Base-by-base conservation (phyloP, 2,797 vertebrate genomes). In the Eutrigla gurnardus region DNA sequence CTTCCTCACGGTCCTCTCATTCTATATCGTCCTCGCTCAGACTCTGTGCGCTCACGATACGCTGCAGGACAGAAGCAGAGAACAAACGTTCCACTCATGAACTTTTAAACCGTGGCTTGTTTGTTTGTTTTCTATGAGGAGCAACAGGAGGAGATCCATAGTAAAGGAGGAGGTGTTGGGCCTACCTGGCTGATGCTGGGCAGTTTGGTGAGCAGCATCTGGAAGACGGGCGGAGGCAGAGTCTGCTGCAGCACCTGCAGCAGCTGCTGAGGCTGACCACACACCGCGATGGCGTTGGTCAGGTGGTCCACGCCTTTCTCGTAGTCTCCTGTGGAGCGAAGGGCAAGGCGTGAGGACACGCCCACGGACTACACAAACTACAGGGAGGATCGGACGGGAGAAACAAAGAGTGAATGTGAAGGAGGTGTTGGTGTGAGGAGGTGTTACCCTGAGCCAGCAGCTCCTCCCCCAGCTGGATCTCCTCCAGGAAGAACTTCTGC, bases 401-500 rank as follows among this genome's bases (percentile, higher is more conserved):
- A 6, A 15, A 46, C 3, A 35, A 14, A 61, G 11, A 17, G 32
- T 32, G 58, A 7, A 9, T n/a, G 33, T 49, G 3, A n/a, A 59
- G n/a, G 2, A 35, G 13, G 47, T 32, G 3, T 25, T 6, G 14
- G 5, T n/a, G 46, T 15, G 12, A 18, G 62, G 8, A 5, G 37
- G 37, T 4, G 17, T 64, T 90, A 98, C 97, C 98, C 94, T 98
- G 97, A 70, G 97, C 97, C 89, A 99, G 82, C 55, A 99, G 93
- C 87, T 99, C 97, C 87, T 99, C 98, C 57, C 98, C 98, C 78
- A 98, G 94, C 73, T 99, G 98, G 89, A 99, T 99, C 92, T 99
- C 98, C 92, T 99, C 97, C 78, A 99, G 94, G 89, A 99, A 99
- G 93, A 99, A 99, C 87, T 98, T 99, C 93, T 99, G 97, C 84